phyloP scores from a whole-genome alignment of 2,113 vertebrate genomes.

The Uria aalge region DNA sequence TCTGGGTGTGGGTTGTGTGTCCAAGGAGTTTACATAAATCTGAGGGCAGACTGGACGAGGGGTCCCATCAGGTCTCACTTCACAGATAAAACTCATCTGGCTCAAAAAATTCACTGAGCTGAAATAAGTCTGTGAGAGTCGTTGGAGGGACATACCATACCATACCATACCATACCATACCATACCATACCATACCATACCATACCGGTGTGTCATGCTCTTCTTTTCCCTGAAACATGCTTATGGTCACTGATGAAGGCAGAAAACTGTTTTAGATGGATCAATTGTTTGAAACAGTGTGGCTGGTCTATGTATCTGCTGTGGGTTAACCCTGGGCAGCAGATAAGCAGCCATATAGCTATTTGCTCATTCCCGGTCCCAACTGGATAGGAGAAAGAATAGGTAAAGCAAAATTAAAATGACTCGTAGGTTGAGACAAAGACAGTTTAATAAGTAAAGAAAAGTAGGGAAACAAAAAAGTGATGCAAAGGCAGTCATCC shows the following conservation, averaged over 20 bases:
- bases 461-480: neutral
- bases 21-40: neutral
- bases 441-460: neutral
- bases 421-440: neutral
- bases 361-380: neutral
- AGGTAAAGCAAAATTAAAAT: neutral
- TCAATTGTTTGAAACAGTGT: neutral
- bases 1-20: neutral
- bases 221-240: neutral
- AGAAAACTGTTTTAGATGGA: neutral
- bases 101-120: neutral
- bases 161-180: neutral
- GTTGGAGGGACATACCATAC: neutral
- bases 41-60: neutral
- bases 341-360: neutral
- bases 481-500: neutral
- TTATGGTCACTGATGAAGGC: neutral
- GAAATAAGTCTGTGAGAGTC: neutral
- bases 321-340: neutral
- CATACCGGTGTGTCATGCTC: neutral
- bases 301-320: neutral
- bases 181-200: neutral
- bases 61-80: neutral
- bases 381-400: neutral
- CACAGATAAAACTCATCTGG: neutral